Base-by-base conservation (phyloP, 1,140 invertebrate genomes). In the Oncopeltus fasciatus region DNA sequence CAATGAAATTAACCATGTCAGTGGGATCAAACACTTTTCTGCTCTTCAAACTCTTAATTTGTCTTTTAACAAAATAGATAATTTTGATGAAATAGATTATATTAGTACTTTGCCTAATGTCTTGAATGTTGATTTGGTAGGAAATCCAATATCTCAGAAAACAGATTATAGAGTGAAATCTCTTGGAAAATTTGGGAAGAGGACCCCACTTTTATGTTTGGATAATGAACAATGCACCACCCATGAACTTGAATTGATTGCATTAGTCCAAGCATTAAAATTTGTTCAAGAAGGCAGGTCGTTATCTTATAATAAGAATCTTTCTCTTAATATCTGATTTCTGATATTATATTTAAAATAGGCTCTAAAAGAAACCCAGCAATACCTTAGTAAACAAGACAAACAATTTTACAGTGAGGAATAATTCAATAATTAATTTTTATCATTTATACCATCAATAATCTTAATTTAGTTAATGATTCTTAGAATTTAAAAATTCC, bases 101-200 rank as follows among this genome's bases (percentile, higher is more conserved):
- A 79, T 96, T 20, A 83, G 86, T 21, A 79, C 80, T 65, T 73
- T 97, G 12, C 92, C 92, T 0, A 88, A 90, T 71, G 74, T 98
- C 57, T 92, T 95, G 70, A 82, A 87, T 72, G 74, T 97, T 8
- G 80, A 84, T 68, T 74, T 97, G 16, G 88, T 85, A 16, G 92
- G 89, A 0, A 97, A 98, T 77, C 88, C 90, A 38, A 85, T 98
- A 0, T 88, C 91, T 0, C 83, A 83, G 2, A 80, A 84, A 38
- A 79, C 89, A 66, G 94, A 97, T 75, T 98, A 96, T 73, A 80
- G 94, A 69, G 86, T 92, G 0, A 90, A 90, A 71, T 86, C 94
- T 0, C 76, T 97, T 58, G 86, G 90, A 67, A 80, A 84, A 59
- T 92, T 95, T 70, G 86, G 86, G 49, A 79, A 81, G 44, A 77